These are phyloP conservation scores for Phenganax stokvisi DNA, from an alignment of 92 coral and sea anemone genomes.

Conservation along the genomic window DNA sequence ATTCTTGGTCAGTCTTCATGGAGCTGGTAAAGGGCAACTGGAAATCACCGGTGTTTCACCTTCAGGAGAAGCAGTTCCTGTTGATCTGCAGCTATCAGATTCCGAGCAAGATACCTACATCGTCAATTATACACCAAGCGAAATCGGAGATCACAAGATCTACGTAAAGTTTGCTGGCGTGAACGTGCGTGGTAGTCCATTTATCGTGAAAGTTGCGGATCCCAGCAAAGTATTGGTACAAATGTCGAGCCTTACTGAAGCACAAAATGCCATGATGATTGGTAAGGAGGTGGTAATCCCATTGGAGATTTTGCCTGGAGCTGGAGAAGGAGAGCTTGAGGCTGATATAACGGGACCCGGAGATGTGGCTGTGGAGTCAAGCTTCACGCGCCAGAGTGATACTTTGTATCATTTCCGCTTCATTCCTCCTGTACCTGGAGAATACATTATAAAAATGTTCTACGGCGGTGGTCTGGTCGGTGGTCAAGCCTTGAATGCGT, in stretches of 20 bases:
- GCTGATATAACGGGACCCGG: conserved; percentile 76
- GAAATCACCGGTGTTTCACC: conserved; percentile 90
- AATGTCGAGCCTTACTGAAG: conserved; percentile 47
- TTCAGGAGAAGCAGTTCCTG: conserved; percentile 70
- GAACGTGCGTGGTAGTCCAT: conserved; percentile 86
- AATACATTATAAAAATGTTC: conserved; percentile 60
- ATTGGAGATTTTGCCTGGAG: conserved; percentile 72
- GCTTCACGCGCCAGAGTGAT: conserved; percentile 67
- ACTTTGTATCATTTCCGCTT: conserved; percentile 72
- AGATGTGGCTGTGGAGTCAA: conserved; percentile 59
- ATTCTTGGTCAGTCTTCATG: conserved; percentile 77
- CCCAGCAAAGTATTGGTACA: conserved; percentile 65
- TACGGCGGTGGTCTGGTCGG: conserved; percentile 64
- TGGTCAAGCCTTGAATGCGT: conserved; percentile 62
- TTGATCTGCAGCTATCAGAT: conserved; percentile 62
- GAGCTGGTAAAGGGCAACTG: conserved; percentile 76
- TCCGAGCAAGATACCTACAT: conserved; percentile 70
- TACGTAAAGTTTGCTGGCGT: conserved; percentile 68
- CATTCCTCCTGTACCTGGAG: conserved; percentile 70
- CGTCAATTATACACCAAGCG: conserved; percentile 73
- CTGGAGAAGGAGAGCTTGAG: conserved; percentile 88
- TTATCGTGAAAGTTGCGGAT: conserved; percentile 76
- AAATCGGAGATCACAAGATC: conserved; percentile 84
- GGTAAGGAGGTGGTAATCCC: conserved; percentile 85
- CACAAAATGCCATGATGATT: conserved; percentile 52